Conservation (phyloP, 2,888 invertebrate species). For the Pandemis heparana region DNA sequence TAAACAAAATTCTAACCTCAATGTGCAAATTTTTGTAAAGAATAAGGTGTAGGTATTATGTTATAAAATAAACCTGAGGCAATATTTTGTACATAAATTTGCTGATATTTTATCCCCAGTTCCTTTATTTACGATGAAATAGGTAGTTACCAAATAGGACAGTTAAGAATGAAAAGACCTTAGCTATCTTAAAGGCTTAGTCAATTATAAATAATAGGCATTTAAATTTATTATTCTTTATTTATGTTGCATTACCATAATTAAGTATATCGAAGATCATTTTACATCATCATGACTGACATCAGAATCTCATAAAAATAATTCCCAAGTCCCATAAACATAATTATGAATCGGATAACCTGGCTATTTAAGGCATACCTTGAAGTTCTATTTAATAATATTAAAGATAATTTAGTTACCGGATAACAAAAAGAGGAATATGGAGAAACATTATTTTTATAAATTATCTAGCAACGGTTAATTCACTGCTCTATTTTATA, state of each 20-base stretch:
- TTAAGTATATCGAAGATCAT: constrained; percentile 68
- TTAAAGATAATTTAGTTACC: neutral
- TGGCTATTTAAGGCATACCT: constrained; percentile 47
- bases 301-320: constrained; percentile 61
- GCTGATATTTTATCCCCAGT: too few species aligned
- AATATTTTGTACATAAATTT: too few species aligned
- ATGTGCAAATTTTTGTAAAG: too few species aligned
- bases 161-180: too few species aligned
- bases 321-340: constrained; percentile 50
- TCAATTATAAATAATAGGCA: constrained; percentile 46
- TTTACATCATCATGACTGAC: constrained; percentile 69
- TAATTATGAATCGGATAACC: constrained; percentile 52
- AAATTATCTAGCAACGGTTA: neutral
- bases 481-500: neutral
- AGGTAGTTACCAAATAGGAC: too few species aligned
- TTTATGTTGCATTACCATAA: constrained; percentile 66
- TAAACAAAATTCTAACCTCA: too few species aligned
- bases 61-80: too few species aligned
- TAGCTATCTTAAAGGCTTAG: neutral
- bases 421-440: neutral
- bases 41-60: too few species aligned
- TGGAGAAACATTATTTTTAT: neutral
- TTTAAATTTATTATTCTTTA: constrained; percentile 64
- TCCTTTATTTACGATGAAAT: too few species aligned
- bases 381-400: neutral